Evolutionary conservation across 1,140 invertebrate genomes (phyloP).

Genomic region (Teleogryllus occipitalis): DNA sequence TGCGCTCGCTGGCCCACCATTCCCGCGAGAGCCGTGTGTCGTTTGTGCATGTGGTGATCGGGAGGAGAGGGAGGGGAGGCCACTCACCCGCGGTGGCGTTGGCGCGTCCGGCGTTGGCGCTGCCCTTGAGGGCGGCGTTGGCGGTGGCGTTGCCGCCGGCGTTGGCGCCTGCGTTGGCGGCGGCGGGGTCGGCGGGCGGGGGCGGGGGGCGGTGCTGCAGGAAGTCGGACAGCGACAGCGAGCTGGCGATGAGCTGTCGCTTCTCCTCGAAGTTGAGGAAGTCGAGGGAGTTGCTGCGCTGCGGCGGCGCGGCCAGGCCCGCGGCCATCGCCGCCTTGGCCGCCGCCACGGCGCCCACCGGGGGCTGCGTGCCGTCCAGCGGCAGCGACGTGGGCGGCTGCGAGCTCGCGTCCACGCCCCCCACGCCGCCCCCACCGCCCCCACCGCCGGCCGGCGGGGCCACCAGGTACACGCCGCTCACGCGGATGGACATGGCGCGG

Average conservation of each 20-base stretch:
- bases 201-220: slow-evolving; percentile 54
- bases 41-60: slow-evolving; percentile 53
- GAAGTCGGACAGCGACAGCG: slow-evolving; percentile 76
- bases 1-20: too few species aligned
- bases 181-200: slow-evolving; percentile 46
- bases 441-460: slow-evolving; percentile 23
- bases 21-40: too few species aligned
- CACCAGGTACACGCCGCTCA: slow-evolving; percentile 39
- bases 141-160: slow-evolving; percentile 35
- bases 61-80: slow-evolving; percentile 68
- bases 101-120: slow-evolving; percentile 36
- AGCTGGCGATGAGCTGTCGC: slow-evolving; percentile 76
- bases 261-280: slow-evolving; percentile 87
- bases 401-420: background rate
- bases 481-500: slow-evolving; percentile 36
- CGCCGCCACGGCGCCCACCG: background rate
- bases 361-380: background rate
- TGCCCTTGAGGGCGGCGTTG: slow-evolving; percentile 27
- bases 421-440: too few species aligned
- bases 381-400: too few species aligned
- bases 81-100: slow-evolving; percentile 90
- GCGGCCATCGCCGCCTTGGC: slow-evolving; percentile 16
- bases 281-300: slow-evolving; percentile 75
- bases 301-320: slow-evolving; percentile 38
- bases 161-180: slow-evolving; percentile 43